Evolutionary conservation across 2,797 vertebrate genomes (phyloP).

Genomic region (Cynopterus sphinx): DNA sequence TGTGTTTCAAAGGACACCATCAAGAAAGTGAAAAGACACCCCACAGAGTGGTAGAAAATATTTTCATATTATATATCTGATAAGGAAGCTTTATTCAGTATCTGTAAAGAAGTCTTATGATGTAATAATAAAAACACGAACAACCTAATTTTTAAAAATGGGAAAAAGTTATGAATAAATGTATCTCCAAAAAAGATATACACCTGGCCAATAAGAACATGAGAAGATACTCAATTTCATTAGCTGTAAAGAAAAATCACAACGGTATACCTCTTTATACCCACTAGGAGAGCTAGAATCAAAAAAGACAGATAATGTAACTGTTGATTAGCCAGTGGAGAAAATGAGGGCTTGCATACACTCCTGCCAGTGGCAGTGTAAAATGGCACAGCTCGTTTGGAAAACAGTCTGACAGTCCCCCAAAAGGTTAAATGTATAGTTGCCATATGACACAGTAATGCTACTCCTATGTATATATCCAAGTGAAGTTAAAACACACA

Average conservation of each 20-base stretch:
- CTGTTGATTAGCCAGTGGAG: not conserved
- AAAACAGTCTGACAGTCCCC: not conserved
- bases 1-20: not conserved
- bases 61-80: not conserved
- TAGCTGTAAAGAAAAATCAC: not conserved
- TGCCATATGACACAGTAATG: not conserved
- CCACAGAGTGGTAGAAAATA: not conserved
- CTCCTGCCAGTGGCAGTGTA: too few relatives aligned
- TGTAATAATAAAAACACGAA: not conserved
- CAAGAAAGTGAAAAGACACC: not conserved
- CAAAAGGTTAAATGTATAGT: not conserved
- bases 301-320: not conserved
- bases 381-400: not conserved
- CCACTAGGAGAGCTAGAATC: not conserved
- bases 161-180: not conserved
- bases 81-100: not conserved
- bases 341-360: not conserved
- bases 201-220: not conserved
- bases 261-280: not conserved
- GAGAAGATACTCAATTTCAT: not conserved
- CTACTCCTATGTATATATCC: not conserved
- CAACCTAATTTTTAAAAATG: not conserved
- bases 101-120: not conserved
- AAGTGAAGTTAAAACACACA: not conserved
- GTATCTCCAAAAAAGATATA: not conserved